Evolutionary conservation across 92 coral and sea anemone genomes (phyloP), one percentile per base, ranked within the genome.

Genomic region (Muricea muricata): DNA sequence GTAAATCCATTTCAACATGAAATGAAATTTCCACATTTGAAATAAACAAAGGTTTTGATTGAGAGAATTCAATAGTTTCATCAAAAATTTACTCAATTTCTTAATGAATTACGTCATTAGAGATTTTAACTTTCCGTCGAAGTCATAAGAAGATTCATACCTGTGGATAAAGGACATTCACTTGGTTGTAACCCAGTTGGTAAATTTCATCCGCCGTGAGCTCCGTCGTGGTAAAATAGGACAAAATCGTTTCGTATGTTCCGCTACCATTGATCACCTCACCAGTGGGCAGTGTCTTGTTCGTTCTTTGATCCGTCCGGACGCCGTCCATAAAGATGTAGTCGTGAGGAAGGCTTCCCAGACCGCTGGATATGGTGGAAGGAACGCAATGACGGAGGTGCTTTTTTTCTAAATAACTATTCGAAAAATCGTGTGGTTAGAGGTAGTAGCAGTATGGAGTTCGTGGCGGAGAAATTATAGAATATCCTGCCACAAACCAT

Each of bases 371-470:
- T n/a, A 91, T 91, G 6, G 89, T 57, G 34, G 87, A 93, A 7
- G 98, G 98, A 47, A 90, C 94, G 73, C 98, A 95, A 55, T 93
- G 89, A 9, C 93, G 89, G 0, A 80, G 68, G 68, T 95, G 93
- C n/a, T 91, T 93, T 13, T 82, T 57, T 45, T 93, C 90, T 24
- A 93, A 88, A 69, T 93, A 95, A 42, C 98, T 94, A n/a, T n/a
- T n/a, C n/a, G n/a, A n/a, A n/a, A n/a, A n/a, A n/a, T n/a, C n/a
- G n/a, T n/a, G n/a, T n/a, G n/a, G n/a, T n/a, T n/a, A n/a, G n/a
- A n/a, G n/a, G n/a, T n/a, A n/a, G n/a, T n/a, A n/a, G n/a, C n/a
- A n/a, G n/a, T n/a, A n/a, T n/a, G n/a, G n/a, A n/a, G n/a, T n/a
- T n/a, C n/a, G n/a, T n/a, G n/a, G n/a, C n/a, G n/a, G n/a, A n/a